These are phyloP conservation scores for Chaetodon trifascialis DNA, from an alignment of 2,113 vertebrate genomes.

Conservation along the genomic window DNA sequence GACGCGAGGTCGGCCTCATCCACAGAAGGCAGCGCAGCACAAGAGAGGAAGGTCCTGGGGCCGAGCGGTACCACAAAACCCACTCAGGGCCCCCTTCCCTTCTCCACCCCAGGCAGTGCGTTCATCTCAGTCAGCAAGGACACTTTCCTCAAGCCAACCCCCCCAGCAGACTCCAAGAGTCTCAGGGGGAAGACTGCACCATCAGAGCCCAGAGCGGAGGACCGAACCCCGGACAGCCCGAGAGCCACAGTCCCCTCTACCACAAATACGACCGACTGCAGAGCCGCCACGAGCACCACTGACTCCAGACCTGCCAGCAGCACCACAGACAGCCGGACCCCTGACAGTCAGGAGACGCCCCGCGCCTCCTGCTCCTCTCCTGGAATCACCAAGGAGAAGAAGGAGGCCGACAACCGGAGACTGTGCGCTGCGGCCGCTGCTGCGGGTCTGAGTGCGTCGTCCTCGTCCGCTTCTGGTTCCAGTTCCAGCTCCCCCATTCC, in stretches of 20 bases:
- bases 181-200: conserved; percentile 6
- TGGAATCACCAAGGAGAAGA: conserved; percentile 82
- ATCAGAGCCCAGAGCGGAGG: conserved; percentile 36
- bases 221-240: conserved; percentile 3
- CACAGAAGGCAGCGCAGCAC: conserved; percentile 22
- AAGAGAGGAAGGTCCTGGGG: conserved; percentile 47
- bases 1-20: conserved; percentile 35
- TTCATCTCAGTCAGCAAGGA: conserved; percentile 83
- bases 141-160: conserved; percentile 70
- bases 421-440: conserved; percentile 35
- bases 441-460: neutral
- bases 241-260: conserved; percentile 17
- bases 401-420: conserved; percentile 75
- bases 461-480: conserved; percentile 12
- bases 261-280: neutral
- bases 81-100: conserved; percentile 69
- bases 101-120: conserved; percentile 83
- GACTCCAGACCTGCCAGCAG: conserved; percentile 1
- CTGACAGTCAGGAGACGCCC: conserved; percentile 52
- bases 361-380: conserved; percentile 69
- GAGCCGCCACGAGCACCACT: neutral
- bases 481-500: conserved; percentile 28
- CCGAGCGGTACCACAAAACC: conserved; percentile 37
- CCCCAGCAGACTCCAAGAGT: conserved; percentile 58
- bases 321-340: conserved; percentile 8